A percentile compares a stretch with the other conserved stretches of the same genome.
phyloP scores from a whole-genome alignment of 2,888 invertebrate species.

The Chloroclysta siterata region DNA sequence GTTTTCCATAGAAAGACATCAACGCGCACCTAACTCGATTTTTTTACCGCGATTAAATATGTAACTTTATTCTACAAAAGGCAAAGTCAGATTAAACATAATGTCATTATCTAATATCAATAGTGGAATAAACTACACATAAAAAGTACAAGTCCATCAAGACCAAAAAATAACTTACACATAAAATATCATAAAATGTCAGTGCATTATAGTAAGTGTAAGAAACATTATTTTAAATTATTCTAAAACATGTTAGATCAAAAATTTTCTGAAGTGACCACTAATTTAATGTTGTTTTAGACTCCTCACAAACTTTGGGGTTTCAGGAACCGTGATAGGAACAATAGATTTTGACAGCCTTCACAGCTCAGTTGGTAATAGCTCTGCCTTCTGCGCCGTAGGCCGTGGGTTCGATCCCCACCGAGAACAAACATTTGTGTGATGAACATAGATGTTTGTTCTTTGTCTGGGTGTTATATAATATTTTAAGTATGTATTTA shows the following conservation, averaged over 20 bases:
- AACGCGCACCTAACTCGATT: too few relatives aligned
- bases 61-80: constrained; percentile 20
- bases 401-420: too few relatives aligned
- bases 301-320: constrained; percentile 83
- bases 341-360: too few relatives aligned
- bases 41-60: too few relatives aligned
- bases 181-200: constrained; percentile 17
- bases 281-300: constrained; percentile 55
- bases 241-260: constrained; percentile 10
- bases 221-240: constrained; percentile 12
- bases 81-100: constrained; percentile 3
- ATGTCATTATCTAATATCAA: constrained; percentile 10
- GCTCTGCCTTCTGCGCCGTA: too few relatives aligned
- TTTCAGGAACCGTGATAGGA: constrained; percentile 86
- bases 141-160: constrained; percentile 2
- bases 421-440: too few relatives aligned
- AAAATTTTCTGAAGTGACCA: background rate
- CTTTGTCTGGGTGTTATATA: too few relatives aligned
- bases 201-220: constrained; percentile 7
- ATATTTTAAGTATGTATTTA: too few relatives aligned
- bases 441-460: too few relatives aligned
- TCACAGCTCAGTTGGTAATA: too few relatives aligned
- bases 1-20: too few relatives aligned
- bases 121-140: constrained; percentile 3
- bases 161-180: background rate